These are phyloP conservation scores for Hydriomena furcata DNA, from an alignment of 2,888 invertebrate genomes.

Conservation along the genomic window DNA sequence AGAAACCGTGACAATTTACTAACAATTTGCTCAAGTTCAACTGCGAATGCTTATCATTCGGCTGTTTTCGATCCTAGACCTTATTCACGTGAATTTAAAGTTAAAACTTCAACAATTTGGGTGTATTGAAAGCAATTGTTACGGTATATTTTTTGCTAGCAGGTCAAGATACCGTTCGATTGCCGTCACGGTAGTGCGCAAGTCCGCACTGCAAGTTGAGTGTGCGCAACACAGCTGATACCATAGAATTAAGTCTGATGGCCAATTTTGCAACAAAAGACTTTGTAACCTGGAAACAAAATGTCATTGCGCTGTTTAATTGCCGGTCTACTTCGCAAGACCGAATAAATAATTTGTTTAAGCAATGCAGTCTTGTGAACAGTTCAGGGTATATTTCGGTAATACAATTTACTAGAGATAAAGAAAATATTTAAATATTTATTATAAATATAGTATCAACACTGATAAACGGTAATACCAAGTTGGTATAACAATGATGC, in stretches of 20 bases:
- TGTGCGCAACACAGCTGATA: conserved; percentile 61
- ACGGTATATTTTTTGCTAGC: conserved; percentile 42
- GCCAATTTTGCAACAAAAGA: neutral
- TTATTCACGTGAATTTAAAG: conserved; percentile 9
- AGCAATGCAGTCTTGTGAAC: no score
- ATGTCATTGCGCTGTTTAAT: conserved; percentile 1
- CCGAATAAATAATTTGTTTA: no score
- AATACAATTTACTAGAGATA: no score
- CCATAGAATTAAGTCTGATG: conserved; percentile 19
- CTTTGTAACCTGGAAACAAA: neutral
- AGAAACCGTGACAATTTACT: conserved; percentile 6
- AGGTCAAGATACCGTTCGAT: conserved; percentile 42
- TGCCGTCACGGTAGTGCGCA: conserved; percentile 56
- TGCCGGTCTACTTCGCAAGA: neutral
- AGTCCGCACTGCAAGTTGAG: conserved; percentile 43
- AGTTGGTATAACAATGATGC: no score
- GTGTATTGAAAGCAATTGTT: conserved; percentile 29
- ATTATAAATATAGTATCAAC: no score
- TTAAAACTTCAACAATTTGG: conserved; percentile 11
- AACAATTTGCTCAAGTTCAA: conserved; percentile 21
- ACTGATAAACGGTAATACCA: no score
- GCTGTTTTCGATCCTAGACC: neutral
- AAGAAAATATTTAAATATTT: no score
- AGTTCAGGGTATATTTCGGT: no score
- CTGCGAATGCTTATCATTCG: neutral